A percentile compares a stretch with the other conserved stretches of the same genome.
These are phyloP conservation scores for Sparidentex hasta DNA, from an alignment of 2,797 vertebrate species.

Conservation along the genomic window DNA sequence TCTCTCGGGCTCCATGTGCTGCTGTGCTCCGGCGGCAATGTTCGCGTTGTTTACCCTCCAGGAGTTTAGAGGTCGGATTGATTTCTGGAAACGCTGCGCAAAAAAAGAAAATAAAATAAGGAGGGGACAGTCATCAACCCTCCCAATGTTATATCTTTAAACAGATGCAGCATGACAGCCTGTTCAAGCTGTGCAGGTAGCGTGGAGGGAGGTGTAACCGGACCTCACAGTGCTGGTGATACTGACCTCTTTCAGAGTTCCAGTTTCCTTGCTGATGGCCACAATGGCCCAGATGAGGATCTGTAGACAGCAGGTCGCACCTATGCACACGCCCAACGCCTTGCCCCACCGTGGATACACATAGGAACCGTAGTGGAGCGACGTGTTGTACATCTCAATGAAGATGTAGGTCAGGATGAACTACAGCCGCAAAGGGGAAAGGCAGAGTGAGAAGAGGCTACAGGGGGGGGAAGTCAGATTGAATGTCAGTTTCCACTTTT, in stretches of 20 bases:
- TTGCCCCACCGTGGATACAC: conserved; percentile 87
- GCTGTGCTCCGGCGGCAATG: conserved; percentile 28
- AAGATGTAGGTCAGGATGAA: conserved; percentile 89
- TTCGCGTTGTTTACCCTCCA: conserved; percentile 85
- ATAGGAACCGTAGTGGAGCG: conserved; percentile 85
- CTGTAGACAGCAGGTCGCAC: conserved; percentile 86
- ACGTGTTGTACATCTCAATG: conserved; percentile 87
- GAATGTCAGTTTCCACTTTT: conserved; percentile 59
- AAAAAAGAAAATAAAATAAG: conserved; percentile 10
- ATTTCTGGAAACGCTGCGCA: conserved; percentile 86
- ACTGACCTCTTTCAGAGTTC: conserved; percentile 88
- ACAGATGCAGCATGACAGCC: neutral
- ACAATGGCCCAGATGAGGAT: conserved; percentile 88
- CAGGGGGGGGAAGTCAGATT: conserved; percentile 42
- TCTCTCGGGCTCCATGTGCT: conserved; percentile 54
- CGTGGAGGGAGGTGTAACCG: conserved; percentile 28
- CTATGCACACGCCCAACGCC: conserved; percentile 88
- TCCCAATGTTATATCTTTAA: neutral
- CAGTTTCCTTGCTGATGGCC: conserved; percentile 86
- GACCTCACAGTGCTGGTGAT: conserved; percentile 32
- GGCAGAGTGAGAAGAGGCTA: conserved; percentile 27
- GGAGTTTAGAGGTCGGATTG: conserved; percentile 86
- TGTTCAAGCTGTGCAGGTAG: neutral
- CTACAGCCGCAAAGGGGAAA: conserved; percentile 64
- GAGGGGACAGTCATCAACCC: neutral